Conservation (phyloP, 1,140 invertebrate genomes). For the Leucophenga varia region DNA sequence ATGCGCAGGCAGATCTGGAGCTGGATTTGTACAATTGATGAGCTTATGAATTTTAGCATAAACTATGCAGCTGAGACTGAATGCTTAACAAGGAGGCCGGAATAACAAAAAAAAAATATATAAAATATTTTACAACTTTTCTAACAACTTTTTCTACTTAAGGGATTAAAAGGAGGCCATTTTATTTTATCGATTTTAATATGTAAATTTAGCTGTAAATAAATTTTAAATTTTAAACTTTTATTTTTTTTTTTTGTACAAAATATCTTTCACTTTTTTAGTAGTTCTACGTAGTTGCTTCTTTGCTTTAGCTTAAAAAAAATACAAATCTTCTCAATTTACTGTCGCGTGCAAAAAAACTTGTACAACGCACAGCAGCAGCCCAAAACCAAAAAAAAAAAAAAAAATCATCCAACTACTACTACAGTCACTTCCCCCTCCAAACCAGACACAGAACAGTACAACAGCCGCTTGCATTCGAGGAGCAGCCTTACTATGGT, state of each 20-base stretch:
- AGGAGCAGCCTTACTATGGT: constrained; percentile 63
- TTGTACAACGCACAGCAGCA: no score
- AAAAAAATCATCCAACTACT: no score
- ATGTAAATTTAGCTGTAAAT: constrained; percentile 33
- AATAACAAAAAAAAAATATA: no score
- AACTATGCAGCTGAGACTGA: no score
- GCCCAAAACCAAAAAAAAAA: no score
- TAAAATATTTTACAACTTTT: no score
- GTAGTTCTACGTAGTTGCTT: constrained; percentile 11
- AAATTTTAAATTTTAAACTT: constrained; percentile 27
- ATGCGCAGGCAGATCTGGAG: constrained; percentile 66
- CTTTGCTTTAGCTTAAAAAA: constrained; percentile 2
- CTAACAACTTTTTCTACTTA: no score
- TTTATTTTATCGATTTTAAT: constrained; percentile 8
- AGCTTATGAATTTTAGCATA: no score
- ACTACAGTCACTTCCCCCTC: no score
- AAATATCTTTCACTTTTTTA: background rate
- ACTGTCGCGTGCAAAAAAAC: no score
- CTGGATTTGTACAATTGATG: constrained; percentile 54
- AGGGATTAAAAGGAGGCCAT: constrained; percentile 17
- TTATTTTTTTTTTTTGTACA: background rate
- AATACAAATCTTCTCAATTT: no score
- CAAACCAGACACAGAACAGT: constrained; percentile 46
- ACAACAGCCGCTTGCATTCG: constrained; percentile 26
- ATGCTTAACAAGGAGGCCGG: no score